Conservation (phyloP, 2,797 vertebrate genomes). For the Chelidonichthys spinosus region DNA sequence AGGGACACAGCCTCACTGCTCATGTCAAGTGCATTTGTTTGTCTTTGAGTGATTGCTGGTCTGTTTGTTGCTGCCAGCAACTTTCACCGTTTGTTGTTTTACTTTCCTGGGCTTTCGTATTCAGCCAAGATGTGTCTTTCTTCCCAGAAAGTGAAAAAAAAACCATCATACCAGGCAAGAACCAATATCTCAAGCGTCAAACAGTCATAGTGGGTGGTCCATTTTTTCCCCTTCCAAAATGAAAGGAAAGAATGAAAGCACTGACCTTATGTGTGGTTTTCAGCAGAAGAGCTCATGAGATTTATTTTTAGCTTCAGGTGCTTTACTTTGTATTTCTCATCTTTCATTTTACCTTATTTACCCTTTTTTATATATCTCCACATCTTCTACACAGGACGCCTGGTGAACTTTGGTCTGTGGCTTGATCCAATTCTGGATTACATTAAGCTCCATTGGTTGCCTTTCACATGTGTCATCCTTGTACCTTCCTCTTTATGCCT, state of each 20-base stretch:
- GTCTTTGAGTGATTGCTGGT: constrained; percentile 21
- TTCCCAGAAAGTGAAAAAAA: constrained; percentile 11
- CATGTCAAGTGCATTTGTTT: constrained; percentile 13
- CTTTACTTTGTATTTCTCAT: constrained; percentile 62
- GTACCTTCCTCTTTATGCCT: constrained; percentile 10
- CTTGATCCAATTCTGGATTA: constrained; percentile 43
- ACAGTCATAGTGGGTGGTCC: constrained; percentile 63
- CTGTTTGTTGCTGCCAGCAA: constrained; percentile 50
- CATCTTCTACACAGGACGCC: constrained; percentile 29
- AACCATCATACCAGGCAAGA: constrained; percentile 47
- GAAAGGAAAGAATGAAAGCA: constrained; percentile 67
- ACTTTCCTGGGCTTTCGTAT: constrained; percentile 32
- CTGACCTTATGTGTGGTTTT: constrained; percentile 58
- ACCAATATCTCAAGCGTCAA: constrained; percentile 59
- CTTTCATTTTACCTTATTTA: constrained; percentile 66
- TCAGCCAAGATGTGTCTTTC: constrained; percentile 30
- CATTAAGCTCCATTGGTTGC: constrained; percentile 4
- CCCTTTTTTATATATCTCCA: constrained; percentile 42
- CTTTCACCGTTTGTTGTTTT: constrained; percentile 30
- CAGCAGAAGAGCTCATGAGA: constrained; percentile 52
- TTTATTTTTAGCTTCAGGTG: constrained; percentile 61
- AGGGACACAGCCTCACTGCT: constrained; percentile 17
- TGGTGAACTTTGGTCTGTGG: constrained; percentile 16
- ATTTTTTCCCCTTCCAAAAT: constrained; percentile 48
- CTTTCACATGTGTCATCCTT: constrained; percentile 35